phyloP scores from a whole-genome alignment of 2,113 vertebrate genomes.

The Lampris incognitus region DNA sequence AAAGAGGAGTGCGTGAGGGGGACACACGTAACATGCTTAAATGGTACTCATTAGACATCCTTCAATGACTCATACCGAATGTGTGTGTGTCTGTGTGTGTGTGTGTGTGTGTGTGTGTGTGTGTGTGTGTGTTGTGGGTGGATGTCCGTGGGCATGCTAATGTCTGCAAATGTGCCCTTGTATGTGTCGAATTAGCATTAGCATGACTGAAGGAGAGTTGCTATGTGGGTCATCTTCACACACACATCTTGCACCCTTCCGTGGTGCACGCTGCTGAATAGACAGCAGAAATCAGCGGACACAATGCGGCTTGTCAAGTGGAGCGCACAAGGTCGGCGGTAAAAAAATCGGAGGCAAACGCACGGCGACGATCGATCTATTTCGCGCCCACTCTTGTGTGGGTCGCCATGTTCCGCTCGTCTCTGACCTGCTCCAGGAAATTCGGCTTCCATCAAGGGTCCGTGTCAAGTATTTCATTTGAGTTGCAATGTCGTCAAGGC shows the following conservation, averaged over 20 bases:
- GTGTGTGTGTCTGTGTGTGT: neutral
- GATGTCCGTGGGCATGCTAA: slow-evolving; percentile 12
- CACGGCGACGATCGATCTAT: too few species aligned
- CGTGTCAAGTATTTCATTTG: neutral
- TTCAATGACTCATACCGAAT: slow-evolving; percentile 53
- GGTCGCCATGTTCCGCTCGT: neutral
- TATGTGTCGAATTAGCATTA: slow-evolving; percentile 55
- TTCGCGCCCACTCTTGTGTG: too few species aligned
- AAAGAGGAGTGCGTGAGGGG: slow-evolving; percentile 38
- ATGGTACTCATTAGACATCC: slow-evolving; percentile 58
- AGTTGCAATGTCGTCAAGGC: neutral
- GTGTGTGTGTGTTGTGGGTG: slow-evolving; percentile 6
- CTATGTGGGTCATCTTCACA: slow-evolving; percentile 50
- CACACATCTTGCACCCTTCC: neutral
- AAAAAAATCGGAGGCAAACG: too few species aligned
- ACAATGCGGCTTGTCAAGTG: slow-evolving; percentile 35
- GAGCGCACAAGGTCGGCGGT: slow-evolving; percentile 36
- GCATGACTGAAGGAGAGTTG: slow-evolving; percentile 42
- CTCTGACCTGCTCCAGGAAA: neutral
- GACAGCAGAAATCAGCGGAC: slow-evolving; percentile 18
- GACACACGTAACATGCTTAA: slow-evolving; percentile 72
- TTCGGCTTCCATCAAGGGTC: neutral
- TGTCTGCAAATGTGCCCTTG: slow-evolving; percentile 43
- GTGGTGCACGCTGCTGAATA: neutral
- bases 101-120: neutral